Conservation (phyloP, 1,140 invertebrate species). For the Diploscapter pachys region DNA sequence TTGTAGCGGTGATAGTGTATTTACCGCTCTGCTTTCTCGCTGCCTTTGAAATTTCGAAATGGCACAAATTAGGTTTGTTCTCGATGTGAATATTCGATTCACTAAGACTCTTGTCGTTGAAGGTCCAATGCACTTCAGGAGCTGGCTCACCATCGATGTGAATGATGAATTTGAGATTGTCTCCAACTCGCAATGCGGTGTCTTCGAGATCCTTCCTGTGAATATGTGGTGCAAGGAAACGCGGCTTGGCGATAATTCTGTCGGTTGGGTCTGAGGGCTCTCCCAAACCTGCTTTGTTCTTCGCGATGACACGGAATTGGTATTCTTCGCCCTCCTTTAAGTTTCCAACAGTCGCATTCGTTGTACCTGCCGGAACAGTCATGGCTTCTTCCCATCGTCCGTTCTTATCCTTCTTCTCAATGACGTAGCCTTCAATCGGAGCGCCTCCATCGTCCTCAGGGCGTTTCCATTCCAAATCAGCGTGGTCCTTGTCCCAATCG, state of each 20-base stretch:
- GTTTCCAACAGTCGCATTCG: conserved; percentile 73
- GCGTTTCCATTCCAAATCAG: conserved; percentile 74
- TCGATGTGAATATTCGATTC: conserved; percentile 41
- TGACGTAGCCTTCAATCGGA: conserved; percentile 90
- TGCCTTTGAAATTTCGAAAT: conserved; percentile 79
- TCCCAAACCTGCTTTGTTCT: conserved; percentile 91
- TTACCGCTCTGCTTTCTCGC: conserved; percentile 78
- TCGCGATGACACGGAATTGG: conserved; percentile 87
- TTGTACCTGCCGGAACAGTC: conserved; percentile 72
- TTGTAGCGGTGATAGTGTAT: conserved; percentile 74
- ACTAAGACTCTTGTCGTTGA: conserved; percentile 44
- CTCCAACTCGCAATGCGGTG: conserved; percentile 79
- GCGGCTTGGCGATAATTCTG: conserved; percentile 73
- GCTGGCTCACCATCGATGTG: conserved; percentile 85
- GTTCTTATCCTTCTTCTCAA: conserved; percentile 76
- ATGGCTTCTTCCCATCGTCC: conserved; percentile 61
- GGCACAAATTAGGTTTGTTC: conserved; percentile 87
- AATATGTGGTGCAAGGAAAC: conserved; percentile 76
- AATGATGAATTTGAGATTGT: conserved; percentile 77
- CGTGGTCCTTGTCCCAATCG: conserved; percentile 93
- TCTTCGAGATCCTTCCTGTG: conserved; percentile 82
- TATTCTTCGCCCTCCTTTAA: conserved; percentile 86
- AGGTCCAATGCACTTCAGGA: conserved; percentile 64
- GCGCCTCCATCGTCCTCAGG: conserved; percentile 73
- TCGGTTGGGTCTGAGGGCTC: conserved; percentile 88